These are phyloP conservation scores for Pseudochromis fuscus DNA, from an alignment of 2,797 vertebrate species.

Conservation along the genomic window DNA sequence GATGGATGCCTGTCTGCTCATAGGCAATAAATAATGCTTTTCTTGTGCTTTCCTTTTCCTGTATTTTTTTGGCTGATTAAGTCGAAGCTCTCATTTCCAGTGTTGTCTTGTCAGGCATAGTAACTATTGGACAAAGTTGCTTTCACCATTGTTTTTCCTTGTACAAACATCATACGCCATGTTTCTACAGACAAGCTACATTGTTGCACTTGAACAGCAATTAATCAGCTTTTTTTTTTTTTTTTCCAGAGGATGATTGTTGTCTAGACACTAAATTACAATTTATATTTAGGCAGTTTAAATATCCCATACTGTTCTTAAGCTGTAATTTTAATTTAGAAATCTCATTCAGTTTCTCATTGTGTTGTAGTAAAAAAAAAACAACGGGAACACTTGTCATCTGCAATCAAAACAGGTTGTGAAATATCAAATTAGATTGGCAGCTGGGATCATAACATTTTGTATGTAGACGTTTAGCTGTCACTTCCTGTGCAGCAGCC, in stretches of 20 bases:
- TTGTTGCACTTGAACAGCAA: neutral
- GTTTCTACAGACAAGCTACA: neutral
- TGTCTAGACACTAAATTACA: neutral
- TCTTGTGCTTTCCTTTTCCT: neutral
- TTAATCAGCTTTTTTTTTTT: conserved; percentile 9
- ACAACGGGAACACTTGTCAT: neutral
- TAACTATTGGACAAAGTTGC: conserved; percentile 9
- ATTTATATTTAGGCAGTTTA: neutral
- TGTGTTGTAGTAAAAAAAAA: neutral
- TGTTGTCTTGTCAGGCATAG: conserved; percentile 19
- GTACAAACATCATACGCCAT: neutral
- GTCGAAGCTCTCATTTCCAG: conserved; percentile 8
- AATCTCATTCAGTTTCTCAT: neutral
- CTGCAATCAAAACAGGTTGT: conserved; percentile 18
- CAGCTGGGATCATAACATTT: conserved; percentile 25
- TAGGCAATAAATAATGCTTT: conserved; percentile 38
- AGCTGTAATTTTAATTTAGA: conserved; percentile 3
- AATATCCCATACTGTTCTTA: neutral
- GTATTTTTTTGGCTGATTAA: conserved; percentile 40
- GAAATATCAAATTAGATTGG: conserved; percentile 18
- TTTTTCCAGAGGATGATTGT: too few relatives aligned
- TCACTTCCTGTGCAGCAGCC: conserved; percentile 13
- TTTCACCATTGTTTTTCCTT: conserved; percentile 1
- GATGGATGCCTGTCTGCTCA: conserved; percentile 34
- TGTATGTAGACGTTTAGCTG: neutral